A percentile compares a stretch with the other conserved stretches of the same genome.
phyloP scores from a whole-genome alignment of 64 coral and sea anemone genomes.

The Porites lutea region DNA sequence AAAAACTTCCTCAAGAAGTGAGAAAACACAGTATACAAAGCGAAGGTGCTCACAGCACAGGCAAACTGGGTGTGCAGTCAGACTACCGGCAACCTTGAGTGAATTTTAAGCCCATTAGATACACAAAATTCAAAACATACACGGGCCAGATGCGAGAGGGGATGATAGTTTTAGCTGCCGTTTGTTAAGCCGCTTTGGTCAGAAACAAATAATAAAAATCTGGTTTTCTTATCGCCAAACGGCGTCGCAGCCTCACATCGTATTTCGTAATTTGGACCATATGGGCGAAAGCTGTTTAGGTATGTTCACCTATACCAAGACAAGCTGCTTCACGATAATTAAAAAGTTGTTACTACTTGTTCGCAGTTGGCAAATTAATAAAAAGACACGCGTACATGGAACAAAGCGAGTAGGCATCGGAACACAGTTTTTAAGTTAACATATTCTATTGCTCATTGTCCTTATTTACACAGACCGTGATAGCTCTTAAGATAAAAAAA shows the following conservation, averaged over 20 bases:
- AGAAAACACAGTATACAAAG: background rate
- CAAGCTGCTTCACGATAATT: background rate
- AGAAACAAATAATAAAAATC: conserved; percentile 41
- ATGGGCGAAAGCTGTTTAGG: conserved; percentile 40
- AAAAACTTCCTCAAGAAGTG: background rate
- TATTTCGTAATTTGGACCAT: conserved; percentile 35
- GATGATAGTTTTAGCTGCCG: conserved; percentile 8
- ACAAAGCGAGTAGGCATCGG: background rate
- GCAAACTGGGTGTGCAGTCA: background rate
- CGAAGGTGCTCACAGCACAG: background rate
- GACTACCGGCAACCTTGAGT: background rate
- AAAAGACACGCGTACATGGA: too few relatives aligned
- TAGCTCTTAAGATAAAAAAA: background rate
- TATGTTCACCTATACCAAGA: conserved; percentile 1
- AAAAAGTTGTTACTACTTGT: background rate
- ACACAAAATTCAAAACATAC: background rate
- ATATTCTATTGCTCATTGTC: background rate
- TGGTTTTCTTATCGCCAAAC: conserved; percentile 29
- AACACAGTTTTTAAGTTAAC: background rate
- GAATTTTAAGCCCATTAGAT: background rate
- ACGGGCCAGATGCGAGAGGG: conserved; percentile 2
- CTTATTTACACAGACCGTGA: conserved; percentile 6
- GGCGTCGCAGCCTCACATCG: conserved; percentile 7
- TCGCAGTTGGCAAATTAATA: background rate
- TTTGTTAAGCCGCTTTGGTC: conserved; percentile 12